Evolutionary conservation across 2,888 invertebrate species (phyloP).

Genomic region (Deilephila elpenor): DNA sequence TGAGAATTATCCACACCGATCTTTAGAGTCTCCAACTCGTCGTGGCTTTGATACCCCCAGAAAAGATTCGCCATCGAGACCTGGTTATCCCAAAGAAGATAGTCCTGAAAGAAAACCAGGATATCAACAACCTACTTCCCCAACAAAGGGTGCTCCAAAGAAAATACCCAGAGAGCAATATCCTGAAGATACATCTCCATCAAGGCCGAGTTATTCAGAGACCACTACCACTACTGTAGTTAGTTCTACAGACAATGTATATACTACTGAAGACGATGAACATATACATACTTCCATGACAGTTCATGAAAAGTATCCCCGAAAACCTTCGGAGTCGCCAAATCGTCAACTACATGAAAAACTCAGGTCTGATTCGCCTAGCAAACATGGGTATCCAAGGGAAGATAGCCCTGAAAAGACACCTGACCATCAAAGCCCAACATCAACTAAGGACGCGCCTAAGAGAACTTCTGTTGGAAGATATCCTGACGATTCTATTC

Average conservation of each 20-base stretch:
- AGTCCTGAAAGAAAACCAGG: slow-evolving; percentile 37
- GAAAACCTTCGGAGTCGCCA: slow-evolving; percentile 20
- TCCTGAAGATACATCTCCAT: slow-evolving; percentile 1
- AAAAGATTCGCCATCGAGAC: not conserved
- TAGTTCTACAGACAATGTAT: slow-evolving; percentile 5
- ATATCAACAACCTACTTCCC: slow-evolving; percentile 29
- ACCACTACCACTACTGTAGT: slow-evolving; percentile 21
- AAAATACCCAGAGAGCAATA: not conserved
- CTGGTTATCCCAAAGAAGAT: slow-evolving; percentile 12
- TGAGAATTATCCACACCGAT: not conserved
- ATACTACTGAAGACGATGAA: slow-evolving; percentile 5
- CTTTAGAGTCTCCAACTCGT: slow-evolving; percentile 1
- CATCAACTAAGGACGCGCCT: not conserved
- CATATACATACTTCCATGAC: not conserved
- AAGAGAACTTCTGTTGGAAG: slow-evolving; percentile 1
- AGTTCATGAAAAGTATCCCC: not conserved
- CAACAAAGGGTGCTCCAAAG: not conserved
- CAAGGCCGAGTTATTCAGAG: slow-evolving; percentile 20
- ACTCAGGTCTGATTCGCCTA: not conserved
- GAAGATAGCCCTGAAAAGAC: slow-evolving; percentile 33
- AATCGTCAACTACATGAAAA: not conserved
- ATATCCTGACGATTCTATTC: not conserved
- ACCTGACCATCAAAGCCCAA: slow-evolving; percentile 28
- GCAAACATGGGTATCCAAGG: slow-evolving; percentile 3
- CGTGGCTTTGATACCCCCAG: not conserved